Evolutionary conservation across 2,113 vertebrate genomes (phyloP).

Genomic region (Microtus pennsylvanicus): DNA sequence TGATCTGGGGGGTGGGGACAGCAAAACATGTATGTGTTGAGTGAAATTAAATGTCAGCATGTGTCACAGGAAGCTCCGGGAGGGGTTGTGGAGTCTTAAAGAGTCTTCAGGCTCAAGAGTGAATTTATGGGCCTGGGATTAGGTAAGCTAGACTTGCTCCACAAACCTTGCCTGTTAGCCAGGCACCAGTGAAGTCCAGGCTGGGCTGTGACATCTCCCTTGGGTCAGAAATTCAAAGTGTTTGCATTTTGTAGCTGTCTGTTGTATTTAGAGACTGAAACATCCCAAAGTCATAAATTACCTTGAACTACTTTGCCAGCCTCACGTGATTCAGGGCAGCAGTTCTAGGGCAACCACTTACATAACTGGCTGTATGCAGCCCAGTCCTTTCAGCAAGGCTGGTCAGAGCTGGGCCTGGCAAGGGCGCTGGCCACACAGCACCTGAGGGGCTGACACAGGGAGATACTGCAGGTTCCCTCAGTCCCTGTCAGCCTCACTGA

Average conservation of each 20-base stretch:
- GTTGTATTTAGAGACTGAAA: constrained; percentile 50
- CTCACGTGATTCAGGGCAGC: background rate
- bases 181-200: fast-evolving
- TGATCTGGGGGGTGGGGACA: background rate
- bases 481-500: background rate
- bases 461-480: background rate
- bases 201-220: background rate
- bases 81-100: background rate
- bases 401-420: background rate
- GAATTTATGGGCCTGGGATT: fast-evolving
- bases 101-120: background rate
- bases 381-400: background rate
- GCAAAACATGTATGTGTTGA: background rate
- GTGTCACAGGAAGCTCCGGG: background rate
- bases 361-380: background rate
- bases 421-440: background rate
- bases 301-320: constrained; percentile 65
- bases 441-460: background rate
- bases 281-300: constrained; percentile 57
- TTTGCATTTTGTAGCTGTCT: constrained; percentile 27
- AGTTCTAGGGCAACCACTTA: background rate
- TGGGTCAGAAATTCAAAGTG: background rate
- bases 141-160: background rate
- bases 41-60: background rate
- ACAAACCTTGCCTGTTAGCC: background rate